Evolutionary conservation across 2,888 invertebrate species (phyloP), one percentile per base, ranked within the genome.

Genomic region (Platynereis dumerilii): DNA sequence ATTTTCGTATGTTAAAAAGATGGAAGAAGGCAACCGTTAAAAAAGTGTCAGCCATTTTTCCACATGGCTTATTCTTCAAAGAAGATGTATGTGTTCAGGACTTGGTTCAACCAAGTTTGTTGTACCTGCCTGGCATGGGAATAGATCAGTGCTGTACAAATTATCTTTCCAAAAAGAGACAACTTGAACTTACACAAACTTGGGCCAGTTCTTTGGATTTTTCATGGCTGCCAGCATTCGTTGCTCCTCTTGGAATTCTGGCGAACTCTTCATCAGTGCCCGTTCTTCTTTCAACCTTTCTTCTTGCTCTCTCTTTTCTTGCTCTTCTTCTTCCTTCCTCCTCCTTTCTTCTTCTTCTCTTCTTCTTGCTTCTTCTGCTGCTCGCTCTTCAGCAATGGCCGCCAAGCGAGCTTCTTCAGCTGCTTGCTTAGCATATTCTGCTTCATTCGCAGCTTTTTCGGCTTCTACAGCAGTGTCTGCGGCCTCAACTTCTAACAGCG

Each of bases 141-240:
- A n/a, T n/a, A n/a, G n/a, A n/a, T n/a, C n/a, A n/a, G n/a, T n/a
- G n/a, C n/a, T n/a, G n/a, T n/a, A n/a, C n/a, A n/a, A n/a, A n/a
- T n/a, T n/a, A n/a, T n/a, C n/a, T n/a, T n/a, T n/a, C n/a, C n/a
- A n/a, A n/a, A n/a, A n/a, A n/a, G n/a, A n/a, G n/a, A n/a, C n/a
- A n/a, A n/a, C n/a, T n/a, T n/a, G n/a, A n/a, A n/a, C 75, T 71
- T 69, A 80, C 80, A 74, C 74, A 55, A 69, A 76, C 63, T 71
- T 65, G 1, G 78, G 78, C 80, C 80, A 80, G 72, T 78, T 78
- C 39, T 75, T 75, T 0, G 78, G 78, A 65, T 79, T 60, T 42
- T 67, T 73, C 74, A 53, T 71, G 67, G 45, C 76, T 44, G 72
- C 69, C 48, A 69, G 68, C 29, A 64, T 66, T 22, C 56, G 45